Conservation (phyloP, 2,113 vertebrate species). For the Machaerirhynchus nigripectus region DNA sequence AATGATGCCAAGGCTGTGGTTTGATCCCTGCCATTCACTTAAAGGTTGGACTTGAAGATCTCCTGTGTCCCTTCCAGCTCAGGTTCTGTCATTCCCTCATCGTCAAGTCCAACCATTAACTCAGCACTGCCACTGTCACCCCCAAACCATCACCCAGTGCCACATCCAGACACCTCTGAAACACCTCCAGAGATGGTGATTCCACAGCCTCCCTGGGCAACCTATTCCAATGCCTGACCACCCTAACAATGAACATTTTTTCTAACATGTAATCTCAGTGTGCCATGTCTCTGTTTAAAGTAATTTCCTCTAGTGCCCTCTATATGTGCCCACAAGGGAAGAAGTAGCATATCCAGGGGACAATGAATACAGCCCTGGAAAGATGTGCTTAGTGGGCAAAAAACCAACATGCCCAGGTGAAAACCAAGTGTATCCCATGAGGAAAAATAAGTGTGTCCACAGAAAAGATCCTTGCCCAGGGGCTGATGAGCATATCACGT, state of each 20-base stretch:
- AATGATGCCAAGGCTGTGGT: no score
- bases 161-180: neutral
- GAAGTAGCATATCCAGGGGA: no score
- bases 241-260: rapidly evolving
- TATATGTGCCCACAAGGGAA: no score
- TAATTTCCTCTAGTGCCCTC: neutral
- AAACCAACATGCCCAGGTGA: neutral
- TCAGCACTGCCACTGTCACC: neutral
- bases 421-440: neutral
- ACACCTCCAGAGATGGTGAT: neutral
- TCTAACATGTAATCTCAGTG: no score
- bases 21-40: rapidly evolving
- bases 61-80: neutral
- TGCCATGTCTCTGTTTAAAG: neutral
- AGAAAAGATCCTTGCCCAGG: rapidly evolving
- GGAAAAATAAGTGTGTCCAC: neutral
- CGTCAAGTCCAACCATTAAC: neutral
- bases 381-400: neutral
- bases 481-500: rapidly evolving
- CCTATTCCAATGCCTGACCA: neutral
- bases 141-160: neutral
- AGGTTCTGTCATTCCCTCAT: neutral
- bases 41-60: neutral
- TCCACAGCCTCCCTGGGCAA: neutral
- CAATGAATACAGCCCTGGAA: neutral